Conservation (phyloP, 2,797 vertebrate species). For the Heteromormyrus szaboi region DNA sequence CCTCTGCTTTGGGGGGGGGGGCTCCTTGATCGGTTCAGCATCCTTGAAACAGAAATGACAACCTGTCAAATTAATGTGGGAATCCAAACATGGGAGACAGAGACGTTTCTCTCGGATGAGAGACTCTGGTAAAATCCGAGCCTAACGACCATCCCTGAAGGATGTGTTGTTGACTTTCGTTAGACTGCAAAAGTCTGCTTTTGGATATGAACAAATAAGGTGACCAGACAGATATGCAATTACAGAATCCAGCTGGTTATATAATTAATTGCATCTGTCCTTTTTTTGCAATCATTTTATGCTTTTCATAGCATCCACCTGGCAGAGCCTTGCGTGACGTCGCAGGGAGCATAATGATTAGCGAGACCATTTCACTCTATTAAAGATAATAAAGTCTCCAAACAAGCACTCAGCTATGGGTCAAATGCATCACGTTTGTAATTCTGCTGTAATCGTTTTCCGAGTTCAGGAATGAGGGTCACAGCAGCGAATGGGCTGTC, state of each 20-base stretch:
- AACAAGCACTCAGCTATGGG: not conserved
- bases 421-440: not conserved
- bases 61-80: not conserved
- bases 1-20: not conserved
- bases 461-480: not conserved
- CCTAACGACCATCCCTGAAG: not conserved
- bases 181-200: not conserved
- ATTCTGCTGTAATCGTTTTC: constrained; percentile 5
- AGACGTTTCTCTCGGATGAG: not conserved
- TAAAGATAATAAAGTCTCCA: not conserved
- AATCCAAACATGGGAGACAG: not conserved
- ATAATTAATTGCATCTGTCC: constrained; percentile 1
- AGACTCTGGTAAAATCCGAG: not conserved
- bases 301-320: not conserved
- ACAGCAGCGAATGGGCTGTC: not conserved
- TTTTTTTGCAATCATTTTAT: not conserved
- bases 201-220: not conserved
- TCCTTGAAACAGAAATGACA: not conserved
- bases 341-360: not conserved
- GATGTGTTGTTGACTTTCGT: not conserved
- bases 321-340: not conserved
- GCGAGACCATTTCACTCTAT: not conserved
- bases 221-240: not conserved
- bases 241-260: constrained; percentile 4
- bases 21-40: not conserved